Evolutionary conservation across 2,113 vertebrate genomes (phyloP), one percentile per base, ranked within the genome.

Genomic region (Pterocles gutturalis): DNA sequence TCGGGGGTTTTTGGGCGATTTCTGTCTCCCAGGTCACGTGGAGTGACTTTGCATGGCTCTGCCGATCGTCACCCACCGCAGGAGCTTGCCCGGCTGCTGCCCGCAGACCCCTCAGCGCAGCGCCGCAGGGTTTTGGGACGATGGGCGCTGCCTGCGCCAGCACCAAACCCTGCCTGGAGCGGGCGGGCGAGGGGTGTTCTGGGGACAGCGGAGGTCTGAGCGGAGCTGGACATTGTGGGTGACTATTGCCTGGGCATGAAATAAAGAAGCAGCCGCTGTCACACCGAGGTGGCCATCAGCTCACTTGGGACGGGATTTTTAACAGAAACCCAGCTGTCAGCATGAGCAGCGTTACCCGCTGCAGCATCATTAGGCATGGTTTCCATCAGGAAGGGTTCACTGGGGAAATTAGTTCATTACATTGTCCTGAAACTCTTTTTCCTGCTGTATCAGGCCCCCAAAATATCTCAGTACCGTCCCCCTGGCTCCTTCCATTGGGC

Each of bases 51-150:
- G 38, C 43, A 11, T 4, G 10, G 17, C 26, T 65, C 61, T 83
- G 61, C 61, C 25, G 29, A 5, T 36, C 0, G 0, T 46, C 34
- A 31, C 5, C 43, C 24, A 6, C 36, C 5, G 4, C 54, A 49
- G 84, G 38, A 64, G 49, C n/a, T 91, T 24, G 22, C 80, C 71
- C 58, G 69, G 43, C 26, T 29, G 66, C 89, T 78, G 49, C 60
- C 38, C 1, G 1, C 1, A 1, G 54, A 5, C 49, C 0, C 3
- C 16, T 24, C 1, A 1, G 22, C 0, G 2, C 36, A 24, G 33
- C 28, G 1, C 1, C 24, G 13, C 16, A 57, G 31, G n/a, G 7
- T 13, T 77, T 78, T 51, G 58, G 58, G 34, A 19, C 29, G 22
- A 18, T 34, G 36, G 87, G 9, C 0, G 1, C 76, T 34, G 36